phyloP scores from a whole-genome alignment of 1,140 invertebrate genomes.

The Vollenhovia emeryi region DNA sequence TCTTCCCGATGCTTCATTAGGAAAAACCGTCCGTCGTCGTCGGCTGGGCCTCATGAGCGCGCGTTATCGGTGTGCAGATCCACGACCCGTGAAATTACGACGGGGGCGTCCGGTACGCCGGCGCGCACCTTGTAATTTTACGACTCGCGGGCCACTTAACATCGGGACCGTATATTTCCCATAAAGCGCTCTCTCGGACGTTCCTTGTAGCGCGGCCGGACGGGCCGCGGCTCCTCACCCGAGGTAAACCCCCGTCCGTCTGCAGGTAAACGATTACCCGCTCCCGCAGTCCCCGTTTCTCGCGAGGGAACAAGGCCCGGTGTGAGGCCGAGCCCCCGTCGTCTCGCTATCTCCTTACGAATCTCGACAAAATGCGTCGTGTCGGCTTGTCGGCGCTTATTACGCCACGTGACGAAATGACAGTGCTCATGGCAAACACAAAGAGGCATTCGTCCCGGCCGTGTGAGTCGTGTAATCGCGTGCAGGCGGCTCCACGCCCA shows the following conservation, averaged over 20 bases:
- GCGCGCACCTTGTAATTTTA: constrained; percentile 66
- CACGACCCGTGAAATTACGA: constrained; percentile 68
- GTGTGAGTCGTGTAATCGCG: constrained; percentile 47
- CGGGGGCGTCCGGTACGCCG: constrained; percentile 23
- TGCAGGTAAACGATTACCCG: constrained; percentile 40
- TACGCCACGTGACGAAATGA: constrained; percentile 48
- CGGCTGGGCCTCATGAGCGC: neutral
- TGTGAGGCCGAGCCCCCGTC: constrained; percentile 12
- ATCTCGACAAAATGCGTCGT: constrained; percentile 34
- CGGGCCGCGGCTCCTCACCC: constrained; percentile 13
- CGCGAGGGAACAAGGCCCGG: constrained; percentile 59
- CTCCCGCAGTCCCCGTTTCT: neutral
- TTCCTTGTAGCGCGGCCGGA: neutral
- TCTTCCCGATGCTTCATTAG: constrained; percentile 46
- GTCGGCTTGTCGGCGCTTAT: constrained; percentile 38
- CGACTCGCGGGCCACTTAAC: constrained; percentile 59
- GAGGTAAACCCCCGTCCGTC: constrained; percentile 39
- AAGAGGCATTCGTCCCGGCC: constrained; percentile 48
- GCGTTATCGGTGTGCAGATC: constrained; percentile 54
- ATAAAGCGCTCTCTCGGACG: constrained; percentile 42
- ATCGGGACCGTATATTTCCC: constrained; percentile 28
- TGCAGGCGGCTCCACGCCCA: constrained; percentile 27
- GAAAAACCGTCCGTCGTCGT: constrained; percentile 1
- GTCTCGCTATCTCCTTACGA: constrained; percentile 30
- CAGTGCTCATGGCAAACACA: constrained; percentile 42